Evolutionary conservation across 2,113 vertebrate species (phyloP).

Genomic region (cattle (Bos taurus)): DNA sequence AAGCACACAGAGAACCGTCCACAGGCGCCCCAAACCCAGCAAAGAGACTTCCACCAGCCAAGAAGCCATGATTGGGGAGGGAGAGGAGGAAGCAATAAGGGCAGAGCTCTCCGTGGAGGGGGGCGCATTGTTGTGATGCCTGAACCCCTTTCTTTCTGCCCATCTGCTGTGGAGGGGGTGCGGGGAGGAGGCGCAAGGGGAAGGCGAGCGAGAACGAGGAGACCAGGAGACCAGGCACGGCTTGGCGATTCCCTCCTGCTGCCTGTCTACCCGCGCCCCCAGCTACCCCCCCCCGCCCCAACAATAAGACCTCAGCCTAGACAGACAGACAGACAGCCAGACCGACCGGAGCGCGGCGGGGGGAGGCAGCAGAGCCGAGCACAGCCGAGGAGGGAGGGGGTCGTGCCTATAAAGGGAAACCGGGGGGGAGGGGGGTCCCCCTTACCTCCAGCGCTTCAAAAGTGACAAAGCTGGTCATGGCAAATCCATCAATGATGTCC

Average conservation of each 20-base stretch:
- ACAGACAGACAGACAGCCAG: conserved; percentile 34
- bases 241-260: conserved; percentile 52
- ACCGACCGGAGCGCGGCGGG: background rate
- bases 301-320: conserved; percentile 74
- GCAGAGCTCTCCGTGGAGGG: conserved; percentile 52
- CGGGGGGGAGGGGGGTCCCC: conserved; percentile 33
- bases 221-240: conserved; percentile 34
- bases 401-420: conserved; percentile 60
- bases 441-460: conserved; percentile 95
- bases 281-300: conserved; percentile 42
- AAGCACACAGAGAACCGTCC: conserved; percentile 58
- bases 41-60: conserved; percentile 68
- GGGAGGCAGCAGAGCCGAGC: conserved; percentile 1
- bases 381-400: conserved; percentile 26
- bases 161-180: conserved; percentile 61
- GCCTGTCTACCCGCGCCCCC: conserved; percentile 54
- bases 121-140: conserved; percentile 71
- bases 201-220: conserved; percentile 17
- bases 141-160: conserved; percentile 71
- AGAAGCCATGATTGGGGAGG: conserved; percentile 77
- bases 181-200: conserved; percentile 48
- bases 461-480: conserved; percentile 92
- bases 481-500: conserved; percentile 97
- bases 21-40: conserved; percentile 68
- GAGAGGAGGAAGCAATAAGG: conserved; percentile 56